Base-by-base conservation (phyloP, 1,140 invertebrate species). In the Panagrolaimus sp. region DNA sequence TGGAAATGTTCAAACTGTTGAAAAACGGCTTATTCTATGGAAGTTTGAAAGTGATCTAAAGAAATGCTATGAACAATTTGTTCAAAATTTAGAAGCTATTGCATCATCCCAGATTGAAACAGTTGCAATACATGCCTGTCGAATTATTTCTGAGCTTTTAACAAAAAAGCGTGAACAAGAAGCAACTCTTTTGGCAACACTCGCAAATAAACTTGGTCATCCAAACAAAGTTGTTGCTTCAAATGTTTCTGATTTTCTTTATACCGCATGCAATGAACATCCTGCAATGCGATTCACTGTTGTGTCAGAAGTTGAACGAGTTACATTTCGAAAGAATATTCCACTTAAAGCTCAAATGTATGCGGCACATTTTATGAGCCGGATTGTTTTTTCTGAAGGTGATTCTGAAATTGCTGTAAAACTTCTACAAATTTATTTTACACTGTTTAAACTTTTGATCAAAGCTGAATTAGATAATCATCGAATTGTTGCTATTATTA, bases 191-290 rank as follows among this genome's bases (percentile, higher is more conserved):
- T 82, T 98, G 3, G 86, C 87, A 0, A 87, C 89, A 77, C 84
- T 98, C 27, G 89, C 96, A 0, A 98, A 98, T 80, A 98, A 98
- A 86, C 86, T 98, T 14, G 95, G 95, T 47, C 94, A 98, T 85
- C 93, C 94, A 1, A 87, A 88, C 1, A 87, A 89, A 69, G 91
- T 91, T 83, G 88, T 96, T 0, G 91, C 91, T 0, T 90, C 92
- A 0, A 92, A 92, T 84, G 88, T 90, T 0, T 87, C 92, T 45
- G 91, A 91, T 84, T 89, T 91, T 74, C 85, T 98, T n/a, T 90
- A 91, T 78, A 82, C 96, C 1, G 84, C 95, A n/a, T 74, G 74
- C 65, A 86, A 88, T 57, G 87, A 89, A 71, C 93, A 96, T 87
- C 89, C 91, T 0, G 91, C 91, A 67, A 97, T 96, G 92, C 96